Conservation (phyloP, 2,888 invertebrate genomes). For the Callyntrura sp. region DNA sequence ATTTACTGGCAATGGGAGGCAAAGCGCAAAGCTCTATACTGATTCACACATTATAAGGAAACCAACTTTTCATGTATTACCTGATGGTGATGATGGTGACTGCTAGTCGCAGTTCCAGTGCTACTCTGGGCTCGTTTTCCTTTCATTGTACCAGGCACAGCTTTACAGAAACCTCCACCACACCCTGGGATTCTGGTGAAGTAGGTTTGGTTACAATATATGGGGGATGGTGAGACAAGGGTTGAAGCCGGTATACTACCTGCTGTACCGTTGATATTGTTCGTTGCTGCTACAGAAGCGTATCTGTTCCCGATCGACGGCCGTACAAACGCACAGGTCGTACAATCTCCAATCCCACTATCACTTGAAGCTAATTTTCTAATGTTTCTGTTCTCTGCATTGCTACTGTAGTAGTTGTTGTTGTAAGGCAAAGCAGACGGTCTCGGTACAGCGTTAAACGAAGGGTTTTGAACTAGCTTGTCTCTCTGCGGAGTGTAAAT, state of each 20-base stretch:
- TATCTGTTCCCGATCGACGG: not conserved
- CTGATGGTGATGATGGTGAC: constrained; percentile 25
- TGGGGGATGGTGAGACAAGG: not conserved
- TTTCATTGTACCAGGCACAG: constrained; percentile 38
- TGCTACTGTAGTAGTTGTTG: not conserved
- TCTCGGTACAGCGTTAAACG: not conserved
- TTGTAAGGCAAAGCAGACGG: not conserved
- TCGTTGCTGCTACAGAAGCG: not conserved
- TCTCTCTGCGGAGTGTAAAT: not conserved
- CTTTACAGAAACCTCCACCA: constrained; percentile 11
- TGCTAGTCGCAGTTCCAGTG: constrained; percentile 22
- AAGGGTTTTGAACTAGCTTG: not conserved
- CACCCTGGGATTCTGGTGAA: constrained; percentile 3
- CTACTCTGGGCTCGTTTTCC: constrained; percentile 54
- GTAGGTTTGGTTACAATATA: constrained; percentile 7
- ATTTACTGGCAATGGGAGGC: not conserved
- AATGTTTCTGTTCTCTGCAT: not conserved
- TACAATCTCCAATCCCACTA: not conserved
- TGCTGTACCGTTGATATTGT: not conserved
- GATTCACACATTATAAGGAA: not conserved
- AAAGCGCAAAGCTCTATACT: not conserved
- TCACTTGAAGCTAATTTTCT: constrained; percentile 5
- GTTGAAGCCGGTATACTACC: not conserved
- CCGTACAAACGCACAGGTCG: not conserved
- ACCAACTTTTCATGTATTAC: not conserved